Base-by-base conservation (phyloP, 2,888 invertebrate genomes). In the Tenthredo notha region DNA sequence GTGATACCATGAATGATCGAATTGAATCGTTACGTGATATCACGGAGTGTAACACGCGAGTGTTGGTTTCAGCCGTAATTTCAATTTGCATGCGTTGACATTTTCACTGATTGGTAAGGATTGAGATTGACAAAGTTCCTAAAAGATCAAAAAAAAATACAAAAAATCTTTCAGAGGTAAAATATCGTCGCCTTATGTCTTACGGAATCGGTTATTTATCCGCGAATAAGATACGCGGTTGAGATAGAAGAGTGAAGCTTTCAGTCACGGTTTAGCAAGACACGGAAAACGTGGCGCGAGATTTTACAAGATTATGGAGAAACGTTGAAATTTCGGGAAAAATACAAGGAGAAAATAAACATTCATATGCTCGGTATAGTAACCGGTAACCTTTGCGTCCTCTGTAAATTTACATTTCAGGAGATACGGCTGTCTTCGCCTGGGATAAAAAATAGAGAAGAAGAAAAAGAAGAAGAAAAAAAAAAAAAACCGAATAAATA, bases 281-380 rank as follows among this genome's bases (percentile, higher is more conserved):
- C 58, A 40, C 58, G 61, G 15, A n/a, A 40, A 58, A 61, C 61
- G 58, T 25, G 80, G 80, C 61, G 29, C 47, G 43, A 83, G 70
- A 10, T 83, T 83, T 47, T 43, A 65, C 83, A 70, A 70, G 70
- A 83, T 83, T 65, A 70, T 40, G 80, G 40, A 37, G 61, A 80
- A 40, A 61, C 47, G 47, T 67, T 83, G 83, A 83, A 83, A 83
- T 70, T 65, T 83, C 25, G 21, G 12, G 61, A 80, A 65, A 80
- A 80, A 80, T 40, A 61, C 61, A 65, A 61, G 80, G 21, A 80
- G 80, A 83, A 83, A 67, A 83, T 70, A 70, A 83, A 83, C 67
- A 67, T 83, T 83, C 47, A 70, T 70, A 33, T 83, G 47, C 67
- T 25, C 21, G 47, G 67, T 70, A 37, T 37, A 58, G 80, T 80